Base-by-base conservation (phyloP, 1,140 invertebrate species). In the Tetramorium alpestre region DNA sequence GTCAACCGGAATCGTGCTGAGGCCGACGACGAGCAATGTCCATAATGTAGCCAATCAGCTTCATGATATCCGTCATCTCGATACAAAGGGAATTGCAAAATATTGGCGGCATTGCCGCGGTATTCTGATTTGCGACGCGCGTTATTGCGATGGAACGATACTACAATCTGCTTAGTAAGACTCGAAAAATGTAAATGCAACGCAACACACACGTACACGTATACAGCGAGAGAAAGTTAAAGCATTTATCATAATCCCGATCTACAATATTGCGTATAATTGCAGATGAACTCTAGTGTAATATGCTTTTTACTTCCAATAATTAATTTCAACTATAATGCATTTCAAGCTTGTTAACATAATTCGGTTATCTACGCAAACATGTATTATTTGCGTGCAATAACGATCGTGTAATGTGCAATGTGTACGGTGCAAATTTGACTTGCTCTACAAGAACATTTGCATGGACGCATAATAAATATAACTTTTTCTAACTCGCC, bases 1-100 rank as follows among this genome's bases (percentile, higher is more conserved):
- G 85, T 87, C 88, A 64, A 58, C 49, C 78, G 51, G 77, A 49
- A 87, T 88, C 80, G 60, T 80, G 60, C 69, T 86, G 76, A 70
- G 85, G 90, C 87, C 82, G 82, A 91, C 88, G 33, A 91, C 88
- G 33, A 81, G 75, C 86, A 72, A 75, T 47, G 85, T 85, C 44
- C 54, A 78, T 70, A 85, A 69, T 51, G 28, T 87, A 41, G 86
- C 72, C 89, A 90, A 90, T 90, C 89, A 90, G 84, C 86, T 49
- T 67, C 54, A 54, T 47, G 80, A 89, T 86, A 82, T 87, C 62
- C 60, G 49, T 77, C 54, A 69, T 82, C 58, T 33, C 75, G 54
- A 49, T 85, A 89, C 92, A 93, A 93, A 93, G 90, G 88, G 91
- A 92, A 93, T 92, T 87, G 77, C 89, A 87, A 89, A 93, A 86